A percentile compares a stretch with the other conserved stretches of the same genome.
phyloP scores from a whole-genome alignment of 2,888 invertebrate species.

The Mactromeris polynyma region DNA sequence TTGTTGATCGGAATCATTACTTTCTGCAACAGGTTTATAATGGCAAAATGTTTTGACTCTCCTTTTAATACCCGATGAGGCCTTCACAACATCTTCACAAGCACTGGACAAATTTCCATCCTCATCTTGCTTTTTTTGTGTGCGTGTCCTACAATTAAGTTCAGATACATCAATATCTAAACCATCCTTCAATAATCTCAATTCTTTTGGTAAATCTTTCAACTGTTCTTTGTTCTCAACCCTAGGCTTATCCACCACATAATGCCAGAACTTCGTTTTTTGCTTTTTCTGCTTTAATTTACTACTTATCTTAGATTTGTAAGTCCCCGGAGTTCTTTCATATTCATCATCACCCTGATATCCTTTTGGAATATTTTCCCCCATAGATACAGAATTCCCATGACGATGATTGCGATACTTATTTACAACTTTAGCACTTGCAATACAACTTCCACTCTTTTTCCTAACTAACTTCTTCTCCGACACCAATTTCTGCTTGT shows the following conservation, averaged over 20 bases:
- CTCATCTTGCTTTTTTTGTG: not conserved
- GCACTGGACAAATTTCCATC: not conserved
- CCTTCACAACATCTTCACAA: not conserved
- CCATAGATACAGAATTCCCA: not conserved
- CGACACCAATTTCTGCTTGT: not conserved
- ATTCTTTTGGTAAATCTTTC: slow-evolving; percentile 12
- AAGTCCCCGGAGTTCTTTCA: slow-evolving; percentile 27
- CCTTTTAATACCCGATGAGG: not conserved
- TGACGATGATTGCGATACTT: slow-evolving; percentile 45
- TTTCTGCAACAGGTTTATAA: not conserved
- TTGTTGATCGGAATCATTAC: not conserved
- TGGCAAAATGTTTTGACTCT: not conserved
- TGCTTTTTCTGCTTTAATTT: slow-evolving; percentile 20
- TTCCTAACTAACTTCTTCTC: slow-evolving; percentile 14
- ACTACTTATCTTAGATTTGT: not conserved
- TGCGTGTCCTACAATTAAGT: not conserved
- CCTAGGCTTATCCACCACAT: not conserved
- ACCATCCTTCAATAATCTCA: not conserved
- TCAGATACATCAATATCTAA: not conserved
- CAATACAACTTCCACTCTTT: slow-evolving; percentile 39
- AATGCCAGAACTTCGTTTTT: slow-evolving; percentile 32
- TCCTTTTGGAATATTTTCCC: slow-evolving; percentile 27
- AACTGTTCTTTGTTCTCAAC: not conserved
- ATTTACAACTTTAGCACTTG: slow-evolving; percentile 53
- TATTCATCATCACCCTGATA: slow-evolving; percentile 61